Evolutionary conservation across 2,888 invertebrate species (phyloP), one percentile per base, ranked within the genome.

Genomic region (Thymelicus acteon): DNA sequence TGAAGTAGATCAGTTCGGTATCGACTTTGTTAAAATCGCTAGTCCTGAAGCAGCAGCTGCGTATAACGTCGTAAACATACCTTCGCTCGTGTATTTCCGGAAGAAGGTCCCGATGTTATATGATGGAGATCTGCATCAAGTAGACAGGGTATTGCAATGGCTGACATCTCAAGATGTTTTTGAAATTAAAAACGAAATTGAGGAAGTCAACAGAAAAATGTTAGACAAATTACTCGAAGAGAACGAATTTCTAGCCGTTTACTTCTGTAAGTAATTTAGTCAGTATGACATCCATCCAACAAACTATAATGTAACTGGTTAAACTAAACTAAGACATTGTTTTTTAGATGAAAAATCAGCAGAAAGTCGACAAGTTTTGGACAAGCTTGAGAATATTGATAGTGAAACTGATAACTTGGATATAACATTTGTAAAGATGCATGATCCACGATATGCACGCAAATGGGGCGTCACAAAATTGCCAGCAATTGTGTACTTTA

Each of bases 151-250:
- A 31, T 92, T 98, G 6, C 95, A 96, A 74, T 98, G 98, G 98
- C 91, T 98, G 57, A 98, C 98, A 39, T 98, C 98, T 62, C 98
- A 98, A 84, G 98, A 98, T 85, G 97, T 98, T 67, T 98, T 98
- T 91, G 98, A 98, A 91, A 97, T 98, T 67, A 98, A 98, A 94
- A 98, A 98, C 84, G 98, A 98, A 95, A 99, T 99, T 82, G 98
- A 98, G 87, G 98, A 99, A 87, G 99, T 99, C 8, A 98, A 99
- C 89, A 96, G 97, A 75, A 98, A 98, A 92, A 98, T 98, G 98
- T 94, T 99, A 81, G 98, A 99, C 83, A 99, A 99, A 91, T 93
- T 99, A 24, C 91, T 99, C 67, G 98, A 98, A 77, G 99, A 99
- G 86, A 98, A 98, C 81, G 98, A 98, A 92, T 99, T 98, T 84